Evolutionary conservation across 2,888 invertebrate genomes (phyloP), one percentile per base, ranked within the genome.

Genomic region (Thymelicus lineola): DNA sequence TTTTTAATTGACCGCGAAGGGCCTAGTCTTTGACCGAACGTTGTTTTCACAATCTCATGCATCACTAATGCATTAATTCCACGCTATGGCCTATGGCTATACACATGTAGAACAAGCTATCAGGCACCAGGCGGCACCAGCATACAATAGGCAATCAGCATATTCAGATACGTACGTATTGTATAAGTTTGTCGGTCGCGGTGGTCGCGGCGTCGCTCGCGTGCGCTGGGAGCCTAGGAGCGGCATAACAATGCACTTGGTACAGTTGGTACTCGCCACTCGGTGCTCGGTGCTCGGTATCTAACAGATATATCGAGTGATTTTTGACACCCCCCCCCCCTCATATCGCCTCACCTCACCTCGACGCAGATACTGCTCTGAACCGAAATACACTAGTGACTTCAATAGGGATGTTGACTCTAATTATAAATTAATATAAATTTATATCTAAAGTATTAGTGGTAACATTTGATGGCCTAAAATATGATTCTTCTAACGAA

Each of bases 71-170:
- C 28, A 62, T 57, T n/a, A 67, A 53, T 58, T 61, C 58, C 10
- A 17, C 66, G 20, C 35, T 60, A 46, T 14, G 7, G 38, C 7
- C 38, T 38, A n/a, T n/a, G 28, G 28, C 28, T 42, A 12, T 42
- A 42, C 4, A 42, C 42, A 42, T 42, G 42, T 42, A 42, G 15
- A 50, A 15, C 48, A 50, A 50, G 6, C 9, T n/a, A n/a, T n/a
- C n/a, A n/a, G n/a, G n/a, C n/a, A n/a, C n/a, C n/a, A n/a, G n/a
- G n/a, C n/a, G n/a, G n/a, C 20, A 28, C 3, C 35, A 35, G 12
- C 55, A 20, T 35, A 71, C 71, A 71, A 66, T 66, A 50, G 45
- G 14, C 66, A 28, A 71, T 71, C 66, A 62, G 42, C 71, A 66
- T 71, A 66, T 62, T 66, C 28, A 62, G 66, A 48, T 61, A 12